phyloP scores from a whole-genome alignment of 2,113 vertebrate genomes.

The Equus przewalskii region DNA sequence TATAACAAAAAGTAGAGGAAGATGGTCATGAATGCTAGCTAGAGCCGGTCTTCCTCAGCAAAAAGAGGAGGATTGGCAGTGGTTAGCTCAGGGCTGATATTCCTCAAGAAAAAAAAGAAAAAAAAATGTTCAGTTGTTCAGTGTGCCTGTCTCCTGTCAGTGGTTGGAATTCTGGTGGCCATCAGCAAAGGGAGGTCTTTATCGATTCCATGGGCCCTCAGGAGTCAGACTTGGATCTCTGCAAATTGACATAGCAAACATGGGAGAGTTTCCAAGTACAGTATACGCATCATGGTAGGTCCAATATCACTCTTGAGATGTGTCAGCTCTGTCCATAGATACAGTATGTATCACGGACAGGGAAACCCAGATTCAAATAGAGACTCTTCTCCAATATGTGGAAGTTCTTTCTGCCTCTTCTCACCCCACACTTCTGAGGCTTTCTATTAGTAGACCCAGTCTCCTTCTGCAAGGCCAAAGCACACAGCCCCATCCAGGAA shows the following conservation, averaged over 20 bases:
- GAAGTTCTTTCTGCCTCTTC: conserved; percentile 68
- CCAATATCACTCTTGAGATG: conserved; percentile 76
- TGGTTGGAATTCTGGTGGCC: neutral
- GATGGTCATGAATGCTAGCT: too few relatives aligned
- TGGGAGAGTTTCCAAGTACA: conserved; percentile 73
- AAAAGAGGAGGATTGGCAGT: too few relatives aligned
- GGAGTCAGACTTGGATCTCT: conserved; percentile 60
- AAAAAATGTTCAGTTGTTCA: neutral
- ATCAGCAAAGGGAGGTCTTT: neutral
- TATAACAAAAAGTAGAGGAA: too few relatives aligned
- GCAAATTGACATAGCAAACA: conserved; percentile 70
- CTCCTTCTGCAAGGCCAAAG: neutral
- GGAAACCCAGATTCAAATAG: conserved; percentile 76
- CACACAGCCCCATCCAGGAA: neutral
- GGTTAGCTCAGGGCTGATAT: too few relatives aligned
- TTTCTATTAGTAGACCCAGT: neutral
- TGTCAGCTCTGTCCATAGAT: conserved; percentile 32
- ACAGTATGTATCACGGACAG: conserved; percentile 55
- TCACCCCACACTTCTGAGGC: neutral
- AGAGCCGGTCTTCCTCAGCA: too few relatives aligned
- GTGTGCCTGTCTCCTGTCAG: neutral
- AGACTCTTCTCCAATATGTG: conserved; percentile 72
- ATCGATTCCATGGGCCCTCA: neutral
- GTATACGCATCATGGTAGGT: neutral
- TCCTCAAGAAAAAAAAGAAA: too few relatives aligned